A percentile compares a stretch with the other conserved stretches of the same genome.
Conservation (phyloP, 2,888 invertebrate species). For the Acanthoscelides obtectus region DNA sequence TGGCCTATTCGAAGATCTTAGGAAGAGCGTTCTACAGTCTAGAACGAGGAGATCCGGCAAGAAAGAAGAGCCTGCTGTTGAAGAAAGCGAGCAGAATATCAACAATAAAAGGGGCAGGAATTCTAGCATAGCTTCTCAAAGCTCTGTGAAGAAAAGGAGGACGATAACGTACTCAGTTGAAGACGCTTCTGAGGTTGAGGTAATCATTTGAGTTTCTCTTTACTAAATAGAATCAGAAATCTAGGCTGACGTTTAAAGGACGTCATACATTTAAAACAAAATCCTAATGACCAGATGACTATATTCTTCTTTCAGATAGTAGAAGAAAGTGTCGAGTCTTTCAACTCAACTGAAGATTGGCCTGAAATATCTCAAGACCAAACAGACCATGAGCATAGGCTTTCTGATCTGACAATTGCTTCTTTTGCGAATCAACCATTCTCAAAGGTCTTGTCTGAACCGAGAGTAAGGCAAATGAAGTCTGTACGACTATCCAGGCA, state of each 20-base stretch:
- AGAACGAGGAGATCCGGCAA: constrained; percentile 6
- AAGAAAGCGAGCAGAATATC: not conserved
- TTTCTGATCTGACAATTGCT: not conserved
- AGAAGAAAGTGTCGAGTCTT: constrained; percentile 5
- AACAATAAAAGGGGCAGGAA: constrained; percentile 19
- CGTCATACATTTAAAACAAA: too few relatives aligned
- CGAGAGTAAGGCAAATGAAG: not conserved
- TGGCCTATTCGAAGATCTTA: constrained; percentile 26
- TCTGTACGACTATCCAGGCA: not conserved
- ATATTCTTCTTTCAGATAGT: constrained; percentile 2
- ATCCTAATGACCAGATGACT: too few relatives aligned
- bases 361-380: not conserved
- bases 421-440: not conserved
- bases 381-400: not conserved
- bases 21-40: constrained; percentile 23
- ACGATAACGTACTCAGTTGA: constrained; percentile 3
- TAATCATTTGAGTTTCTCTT: not conserved
- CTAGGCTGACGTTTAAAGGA: too few relatives aligned
- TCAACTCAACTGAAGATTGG: constrained; percentile 8
- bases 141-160: constrained; percentile 13
- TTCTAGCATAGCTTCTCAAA: constrained; percentile 12
- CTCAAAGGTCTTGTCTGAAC: not conserved
- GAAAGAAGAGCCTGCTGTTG: not conserved
- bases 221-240: not conserved
- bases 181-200: constrained; percentile 7